Conservation (phyloP, 1,140 invertebrate genomes). For the Saccostrea glomerata region DNA sequence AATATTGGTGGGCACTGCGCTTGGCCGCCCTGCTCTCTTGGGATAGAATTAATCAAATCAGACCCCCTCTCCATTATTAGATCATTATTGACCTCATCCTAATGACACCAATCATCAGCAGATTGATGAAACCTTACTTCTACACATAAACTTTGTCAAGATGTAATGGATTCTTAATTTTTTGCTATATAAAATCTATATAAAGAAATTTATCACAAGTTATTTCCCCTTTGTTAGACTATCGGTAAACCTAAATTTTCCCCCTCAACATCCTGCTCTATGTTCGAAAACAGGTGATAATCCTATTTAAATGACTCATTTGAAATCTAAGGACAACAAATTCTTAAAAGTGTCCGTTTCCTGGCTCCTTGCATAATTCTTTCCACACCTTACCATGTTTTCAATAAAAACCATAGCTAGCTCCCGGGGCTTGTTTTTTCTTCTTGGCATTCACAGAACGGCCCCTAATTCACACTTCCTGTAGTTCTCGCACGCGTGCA, state of each 20-base stretch:
- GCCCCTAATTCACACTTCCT: conserved; percentile 27
- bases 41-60: background rate
- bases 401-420: background rate
- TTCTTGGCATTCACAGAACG: background rate
- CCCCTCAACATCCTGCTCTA: background rate
- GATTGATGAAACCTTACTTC: background rate
- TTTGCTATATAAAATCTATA: no score
- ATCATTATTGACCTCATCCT: background rate
- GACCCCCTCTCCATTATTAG: background rate
- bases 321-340: background rate
- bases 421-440: background rate
- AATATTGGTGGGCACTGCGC: background rate
- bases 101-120: background rate
- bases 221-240: no score
- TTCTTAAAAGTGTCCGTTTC: background rate
- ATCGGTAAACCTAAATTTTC: no score
- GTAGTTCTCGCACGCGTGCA: background rate
- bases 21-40: background rate
- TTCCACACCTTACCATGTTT: conserved; percentile 24
- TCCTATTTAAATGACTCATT: background rate
- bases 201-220: no score
- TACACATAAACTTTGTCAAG: background rate
- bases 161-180: no score
- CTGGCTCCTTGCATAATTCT: conserved; percentile 12
- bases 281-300: background rate